Evolutionary conservation across 2,113 vertebrate genomes (phyloP).

Genomic region (Peucedramus taeniatus): DNA sequence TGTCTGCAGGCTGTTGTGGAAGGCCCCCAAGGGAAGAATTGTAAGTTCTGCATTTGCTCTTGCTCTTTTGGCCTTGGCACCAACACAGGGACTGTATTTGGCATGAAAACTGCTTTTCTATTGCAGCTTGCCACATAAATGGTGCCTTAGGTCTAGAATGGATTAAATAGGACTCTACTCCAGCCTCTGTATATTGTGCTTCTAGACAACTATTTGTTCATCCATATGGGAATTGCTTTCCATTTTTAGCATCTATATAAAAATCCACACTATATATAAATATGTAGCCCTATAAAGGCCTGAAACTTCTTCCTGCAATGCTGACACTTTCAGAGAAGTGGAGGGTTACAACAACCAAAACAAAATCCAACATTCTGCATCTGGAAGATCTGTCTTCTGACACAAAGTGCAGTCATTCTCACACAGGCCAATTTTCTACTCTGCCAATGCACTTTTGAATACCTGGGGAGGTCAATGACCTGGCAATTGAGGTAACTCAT

Average conservation of each 20-base stretch:
- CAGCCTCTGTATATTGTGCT: not conserved
- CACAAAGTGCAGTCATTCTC: not conserved
- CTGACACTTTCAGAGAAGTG: not conserved
- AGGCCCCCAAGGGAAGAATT: not conserved
- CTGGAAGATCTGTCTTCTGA: not conserved
- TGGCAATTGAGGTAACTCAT: not conserved
- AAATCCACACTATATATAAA: not conserved
- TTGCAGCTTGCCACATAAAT: not conserved
- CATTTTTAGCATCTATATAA: not conserved
- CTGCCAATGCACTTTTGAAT: not conserved
- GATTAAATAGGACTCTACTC: not conserved
- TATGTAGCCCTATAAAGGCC: not conserved
- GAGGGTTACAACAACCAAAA: too few relatives aligned
- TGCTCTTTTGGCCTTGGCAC: conserved; percentile 3
- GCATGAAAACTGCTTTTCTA: not conserved
- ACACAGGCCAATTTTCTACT: not conserved
- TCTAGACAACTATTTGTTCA: not conserved
- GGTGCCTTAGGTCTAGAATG: not conserved
- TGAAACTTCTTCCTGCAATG: not conserved
- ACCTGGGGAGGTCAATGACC: not conserved
- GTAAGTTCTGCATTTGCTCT: not conserved
- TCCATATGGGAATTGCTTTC: not conserved
- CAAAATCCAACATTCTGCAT: rapidly evolving
- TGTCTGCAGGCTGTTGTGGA: not conserved
- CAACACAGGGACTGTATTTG: not conserved